These are phyloP conservation scores for Cyrtodaria siliqua DNA, from an alignment of 2,888 invertebrate species.

Conservation along the genomic window DNA sequence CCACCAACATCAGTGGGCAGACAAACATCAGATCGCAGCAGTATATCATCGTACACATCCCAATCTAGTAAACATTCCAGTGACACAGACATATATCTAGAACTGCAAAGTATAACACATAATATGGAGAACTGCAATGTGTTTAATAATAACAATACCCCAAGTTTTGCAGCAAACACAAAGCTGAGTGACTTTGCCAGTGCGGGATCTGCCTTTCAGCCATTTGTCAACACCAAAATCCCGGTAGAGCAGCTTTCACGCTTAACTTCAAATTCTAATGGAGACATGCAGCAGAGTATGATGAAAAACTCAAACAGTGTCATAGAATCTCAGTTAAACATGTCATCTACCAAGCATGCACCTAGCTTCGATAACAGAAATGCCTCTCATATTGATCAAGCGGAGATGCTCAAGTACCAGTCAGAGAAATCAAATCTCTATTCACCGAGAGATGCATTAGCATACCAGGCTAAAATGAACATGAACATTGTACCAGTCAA, in stretches of 20 bases:
- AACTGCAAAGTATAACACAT: conserved; percentile 44
- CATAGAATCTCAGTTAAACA: neutral
- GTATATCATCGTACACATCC: conserved; percentile 50
- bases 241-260: neutral
- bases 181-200: conserved; percentile 16
- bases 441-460: neutral
- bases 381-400: conserved; percentile 16
- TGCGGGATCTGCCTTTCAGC: conserved; percentile 50
- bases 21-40: conserved; percentile 48
- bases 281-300: too few species aligned
- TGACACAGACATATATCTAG: conserved; percentile 50
- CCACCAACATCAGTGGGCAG: conserved; percentile 14
- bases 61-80: conserved; percentile 55
- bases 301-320: too few species aligned
- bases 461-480: too few species aligned
- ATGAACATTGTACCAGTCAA: too few species aligned
- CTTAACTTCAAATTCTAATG: too few species aligned
- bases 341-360: conserved; percentile 34
- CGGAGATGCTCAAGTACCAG: neutral
- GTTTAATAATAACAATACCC: conserved; percentile 7
- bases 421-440: neutral
- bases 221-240: conserved; percentile 31
- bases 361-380: conserved; percentile 25
- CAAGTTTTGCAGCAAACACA: conserved; percentile 9
- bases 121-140: conserved; percentile 29